These are phyloP conservation scores for Hoplias malabaricus DNA, from an alignment of 2,113 vertebrate species.

Conservation along the genomic window DNA sequence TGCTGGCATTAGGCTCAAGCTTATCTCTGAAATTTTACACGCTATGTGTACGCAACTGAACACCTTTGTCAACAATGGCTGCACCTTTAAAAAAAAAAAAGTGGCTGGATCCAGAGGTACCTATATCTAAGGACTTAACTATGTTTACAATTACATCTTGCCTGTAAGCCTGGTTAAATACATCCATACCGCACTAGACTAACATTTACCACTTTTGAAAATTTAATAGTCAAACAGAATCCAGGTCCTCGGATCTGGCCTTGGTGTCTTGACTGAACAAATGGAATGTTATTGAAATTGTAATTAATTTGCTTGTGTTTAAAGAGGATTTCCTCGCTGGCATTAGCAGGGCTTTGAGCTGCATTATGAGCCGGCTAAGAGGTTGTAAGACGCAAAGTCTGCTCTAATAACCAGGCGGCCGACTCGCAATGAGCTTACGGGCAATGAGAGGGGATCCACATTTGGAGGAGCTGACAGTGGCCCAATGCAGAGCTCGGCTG, in stretches of 20 bases:
- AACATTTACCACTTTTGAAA: constrained; percentile 11
- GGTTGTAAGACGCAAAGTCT: constrained; percentile 39
- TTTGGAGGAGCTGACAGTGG: constrained; percentile 13
- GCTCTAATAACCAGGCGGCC: constrained; percentile 45
- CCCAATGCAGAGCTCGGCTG: background rate
- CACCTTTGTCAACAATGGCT: too few relatives aligned
- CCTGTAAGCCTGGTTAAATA: background rate
- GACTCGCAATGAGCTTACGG: constrained; percentile 46
- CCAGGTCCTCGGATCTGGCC: background rate
- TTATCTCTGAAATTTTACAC: too few relatives aligned
- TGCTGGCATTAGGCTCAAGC: too few relatives aligned
- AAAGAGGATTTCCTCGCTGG: constrained; percentile 34
- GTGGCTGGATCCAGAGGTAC: too few relatives aligned
- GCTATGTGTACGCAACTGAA: too few relatives aligned
- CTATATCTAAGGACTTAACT: too few relatives aligned
- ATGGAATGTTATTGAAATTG: constrained; percentile 16
- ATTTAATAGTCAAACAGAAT: background rate
- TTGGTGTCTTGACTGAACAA: constrained; percentile 2
- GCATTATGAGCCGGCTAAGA: constrained; percentile 48
- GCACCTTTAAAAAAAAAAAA: too few relatives aligned
- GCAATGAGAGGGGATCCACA: constrained; percentile 43
- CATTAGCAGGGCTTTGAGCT: constrained; percentile 34
- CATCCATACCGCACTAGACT: background rate
- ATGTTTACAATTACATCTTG: background rate
- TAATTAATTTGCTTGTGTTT: constrained; percentile 30